These are phyloP conservation scores for Eutrigla gurnardus DNA, from an alignment of 2,797 vertebrate genomes.

Conservation along the genomic window DNA sequence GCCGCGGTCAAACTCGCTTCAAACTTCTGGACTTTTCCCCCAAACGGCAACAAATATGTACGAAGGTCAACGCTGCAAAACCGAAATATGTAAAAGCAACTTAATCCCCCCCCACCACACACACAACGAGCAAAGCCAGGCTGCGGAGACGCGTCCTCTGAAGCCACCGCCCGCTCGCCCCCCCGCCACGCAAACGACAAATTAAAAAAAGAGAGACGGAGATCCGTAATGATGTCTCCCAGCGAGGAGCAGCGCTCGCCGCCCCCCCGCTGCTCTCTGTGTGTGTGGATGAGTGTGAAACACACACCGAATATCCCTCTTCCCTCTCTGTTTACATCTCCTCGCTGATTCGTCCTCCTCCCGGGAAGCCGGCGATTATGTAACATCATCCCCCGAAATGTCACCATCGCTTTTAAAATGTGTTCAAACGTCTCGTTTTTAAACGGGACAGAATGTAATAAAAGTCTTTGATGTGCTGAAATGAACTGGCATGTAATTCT, in stretches of 20 bases:
- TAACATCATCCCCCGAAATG: not conserved
- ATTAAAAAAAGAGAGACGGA: constrained; percentile 41
- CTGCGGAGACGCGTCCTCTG: not conserved
- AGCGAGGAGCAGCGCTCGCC: constrained; percentile 5
- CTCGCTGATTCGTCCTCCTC: not conserved
- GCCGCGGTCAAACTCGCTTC: not conserved
- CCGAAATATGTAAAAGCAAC: not conserved
- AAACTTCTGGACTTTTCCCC: no score
- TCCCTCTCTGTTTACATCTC: constrained; percentile 2
- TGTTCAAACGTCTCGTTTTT: constrained; percentile 12
- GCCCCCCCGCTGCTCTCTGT: constrained; percentile 12
- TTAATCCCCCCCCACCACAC: no score
- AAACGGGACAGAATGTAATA: constrained; percentile 15
- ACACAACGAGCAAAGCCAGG: not conserved
- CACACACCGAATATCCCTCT: not conserved
- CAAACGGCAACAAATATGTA: no score
- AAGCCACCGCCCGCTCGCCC: not conserved
- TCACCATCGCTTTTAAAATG: constrained; percentile 7
- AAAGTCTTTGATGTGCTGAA: constrained; percentile 29
- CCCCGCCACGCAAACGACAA: constrained; percentile 9
- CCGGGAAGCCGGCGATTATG: constrained; percentile 7
- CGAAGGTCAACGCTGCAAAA: not conserved
- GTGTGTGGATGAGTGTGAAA: not conserved
- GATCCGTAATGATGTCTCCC: constrained; percentile 34
- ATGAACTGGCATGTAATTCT: constrained; percentile 23